Evolutionary conservation across 2,888 invertebrate species (phyloP).

Genomic region (Prosapia bicincta): DNA sequence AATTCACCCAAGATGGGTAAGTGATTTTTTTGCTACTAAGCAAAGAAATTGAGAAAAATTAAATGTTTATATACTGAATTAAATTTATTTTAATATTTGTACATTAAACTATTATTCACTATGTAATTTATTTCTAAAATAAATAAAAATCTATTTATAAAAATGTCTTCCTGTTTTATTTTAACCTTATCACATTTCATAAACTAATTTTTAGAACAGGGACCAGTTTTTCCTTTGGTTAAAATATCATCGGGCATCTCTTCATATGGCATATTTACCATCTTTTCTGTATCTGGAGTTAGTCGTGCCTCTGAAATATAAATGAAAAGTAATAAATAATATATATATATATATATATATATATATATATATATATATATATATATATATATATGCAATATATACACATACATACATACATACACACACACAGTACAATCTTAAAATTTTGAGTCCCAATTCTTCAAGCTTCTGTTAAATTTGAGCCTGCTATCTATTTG

Average conservation of each 20-base stretch:
- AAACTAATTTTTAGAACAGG: not conserved
- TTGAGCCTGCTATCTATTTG: no score
- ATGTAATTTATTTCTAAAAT: not conserved
- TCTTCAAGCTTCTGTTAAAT: no score
- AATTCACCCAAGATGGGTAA: not conserved
- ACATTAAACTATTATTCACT: not conserved
- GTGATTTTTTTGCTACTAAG: not conserved
- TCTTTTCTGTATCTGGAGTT: slow-evolving; percentile 55
- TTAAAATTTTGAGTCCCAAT: no score
- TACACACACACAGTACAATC: no score
- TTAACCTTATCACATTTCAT: not conserved
- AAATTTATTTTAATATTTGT: not conserved
- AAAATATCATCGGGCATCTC: slow-evolving; percentile 43
- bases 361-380: no score
- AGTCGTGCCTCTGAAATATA: slow-evolving; percentile 58
- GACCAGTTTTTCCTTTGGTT: slow-evolving; percentile 22
- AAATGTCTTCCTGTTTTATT: not conserved
- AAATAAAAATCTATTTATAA: not conserved
- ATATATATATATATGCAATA: no score
- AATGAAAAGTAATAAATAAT: no score
- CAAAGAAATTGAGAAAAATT: not conserved
- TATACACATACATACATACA: no score
- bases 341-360: no score
- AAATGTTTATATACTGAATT: no score
- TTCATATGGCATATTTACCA: slow-evolving; percentile 63